phyloP scores from a whole-genome alignment of 1,140 invertebrate genomes.

The Drosophila fuyamai region DNA sequence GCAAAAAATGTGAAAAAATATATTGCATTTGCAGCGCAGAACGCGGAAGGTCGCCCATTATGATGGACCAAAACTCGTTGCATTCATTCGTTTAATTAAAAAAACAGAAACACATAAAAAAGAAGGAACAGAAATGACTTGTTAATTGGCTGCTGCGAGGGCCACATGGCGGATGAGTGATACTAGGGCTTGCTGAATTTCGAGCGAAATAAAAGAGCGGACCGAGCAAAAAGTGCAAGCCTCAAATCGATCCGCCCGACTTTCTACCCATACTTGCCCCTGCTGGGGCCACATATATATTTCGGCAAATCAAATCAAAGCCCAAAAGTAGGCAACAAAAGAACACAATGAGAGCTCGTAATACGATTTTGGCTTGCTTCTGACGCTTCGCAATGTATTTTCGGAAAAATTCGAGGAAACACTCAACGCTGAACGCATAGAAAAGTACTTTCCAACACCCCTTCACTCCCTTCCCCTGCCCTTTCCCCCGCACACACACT shows the following conservation, averaged over 20 bases:
- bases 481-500: slow-evolving; percentile 7
- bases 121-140: slow-evolving; percentile 29
- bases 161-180: slow-evolving; percentile 32
- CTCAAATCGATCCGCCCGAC: slow-evolving; percentile 34
- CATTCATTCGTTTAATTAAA: slow-evolving; percentile 71
- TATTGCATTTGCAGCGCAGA: slow-evolving; percentile 20
- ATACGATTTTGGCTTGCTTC: slow-evolving; percentile 43
- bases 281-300: slow-evolving; percentile 35
- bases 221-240: slow-evolving; percentile 13
- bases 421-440: slow-evolving; percentile 34
- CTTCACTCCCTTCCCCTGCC: slow-evolving; percentile 1
- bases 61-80: slow-evolving; percentile 27
- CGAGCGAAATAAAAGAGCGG: slow-evolving; percentile 8
- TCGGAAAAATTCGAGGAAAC: slow-evolving; percentile 57
- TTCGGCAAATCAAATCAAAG: slow-evolving; percentile 52
- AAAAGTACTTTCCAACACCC: slow-evolving; percentile 44
- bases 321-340: slow-evolving; percentile 64
- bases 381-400: slow-evolving; percentile 41
- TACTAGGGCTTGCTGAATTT: slow-evolving; percentile 28
- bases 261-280: not conserved
- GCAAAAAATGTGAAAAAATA: slow-evolving; percentile 27
- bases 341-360: slow-evolving; percentile 40
- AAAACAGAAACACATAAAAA: slow-evolving; percentile 34
- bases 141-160: slow-evolving; percentile 60
- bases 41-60: slow-evolving; percentile 30